Base-by-base conservation (phyloP, 2,797 vertebrate species). In the Rhinoraja longicauda region DNA sequence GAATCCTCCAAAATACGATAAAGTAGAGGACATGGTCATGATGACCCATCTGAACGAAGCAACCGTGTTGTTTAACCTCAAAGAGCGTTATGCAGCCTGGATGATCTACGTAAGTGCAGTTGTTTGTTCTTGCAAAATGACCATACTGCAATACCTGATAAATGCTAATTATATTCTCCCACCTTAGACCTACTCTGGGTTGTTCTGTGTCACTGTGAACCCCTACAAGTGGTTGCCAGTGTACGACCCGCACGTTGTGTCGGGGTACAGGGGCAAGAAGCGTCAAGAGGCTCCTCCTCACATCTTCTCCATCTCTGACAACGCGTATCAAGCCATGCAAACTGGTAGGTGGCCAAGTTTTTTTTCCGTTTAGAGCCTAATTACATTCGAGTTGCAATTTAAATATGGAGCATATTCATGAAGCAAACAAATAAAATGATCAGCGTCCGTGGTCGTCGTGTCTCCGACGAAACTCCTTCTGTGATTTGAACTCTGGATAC, bases 241-340 rank as follows among this genome's bases (percentile, higher is more conserved):
- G 94, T 98, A 98, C 29, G 97, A 98, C 81, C 12, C 97, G 0
- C 93, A 93, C 93, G 97, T 98, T 93, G 98, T 98, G 24, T 0
- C 21, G 0, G 98, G 94, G 94, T 98, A 98, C 96, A 94, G 98
- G 94, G 98, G 98, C 94, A 98, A 98, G 93, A 98, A 98, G 95
- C 97, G 98, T 90, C 95, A 97, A 95, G 98, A 98, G 95, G 97
- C 97, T 93, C 98, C 98, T 13, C 98, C 98, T 81, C 98, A 98
- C 96, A 98, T 98, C 96, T 98, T 98, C 96, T 98, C 98, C 95
- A 98, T 98, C 96, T 99, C 98, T 93, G 98, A 99, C 94, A 98
- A 98, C 0, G 98, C 98, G 94, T 99, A 98, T 95, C 98, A 99
- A 97, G 97, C 96, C 96, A 98, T 98, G 98, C 94, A 98, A 93